Percentiles rank a stretch among this genome's conserved stretches.
Evolutionary conservation across 2,888 invertebrate species (phyloP).

Genomic region (Leucozona laternaria): DNA sequence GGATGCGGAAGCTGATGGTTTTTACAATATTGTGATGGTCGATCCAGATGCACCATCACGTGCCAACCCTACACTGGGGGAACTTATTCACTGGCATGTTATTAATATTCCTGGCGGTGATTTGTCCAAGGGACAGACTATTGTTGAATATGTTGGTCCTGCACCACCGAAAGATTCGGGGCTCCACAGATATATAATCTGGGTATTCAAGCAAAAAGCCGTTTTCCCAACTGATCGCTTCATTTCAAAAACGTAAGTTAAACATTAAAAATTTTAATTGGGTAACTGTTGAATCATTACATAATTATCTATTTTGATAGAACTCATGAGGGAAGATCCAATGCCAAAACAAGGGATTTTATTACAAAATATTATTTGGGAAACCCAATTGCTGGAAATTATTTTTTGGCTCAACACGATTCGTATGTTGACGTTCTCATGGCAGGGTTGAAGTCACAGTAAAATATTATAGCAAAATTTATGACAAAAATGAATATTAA

Average conservation of each 20-base stretch:
- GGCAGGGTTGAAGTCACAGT: not conserved
- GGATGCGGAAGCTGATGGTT: constrained; percentile 85
- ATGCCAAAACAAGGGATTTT: constrained; percentile 89
- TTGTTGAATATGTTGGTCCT: constrained; percentile 92
- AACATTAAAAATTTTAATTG: not conserved
- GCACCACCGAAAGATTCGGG: constrained; percentile 91
- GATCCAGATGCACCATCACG: constrained; percentile 93
- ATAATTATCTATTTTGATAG: constrained; percentile 76
- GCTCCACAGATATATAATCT: constrained; percentile 88
- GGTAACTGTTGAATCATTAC: too few species aligned
- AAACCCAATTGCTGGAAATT: constrained; percentile 93
- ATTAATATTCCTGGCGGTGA: constrained; percentile 92
- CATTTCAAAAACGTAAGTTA: constrained; percentile 48
- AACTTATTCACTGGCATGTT: constrained; percentile 97
- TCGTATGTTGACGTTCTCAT: constrained; percentile 87
- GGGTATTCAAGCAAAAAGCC: constrained; percentile 87
- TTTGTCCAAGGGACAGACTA: constrained; percentile 89
- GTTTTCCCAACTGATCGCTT: constrained; percentile 21
- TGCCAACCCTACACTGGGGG: constrained; percentile 90
- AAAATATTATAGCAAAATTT: not conserved
- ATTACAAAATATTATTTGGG: constrained; percentile 92
- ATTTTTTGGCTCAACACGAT: constrained; percentile 94
- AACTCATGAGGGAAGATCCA: constrained; percentile 85
- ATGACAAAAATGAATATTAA: not conserved
- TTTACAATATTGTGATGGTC: constrained; percentile 93